Base-by-base conservation (phyloP, 2,888 invertebrate genomes). In the Galeruca laticollis region DNA sequence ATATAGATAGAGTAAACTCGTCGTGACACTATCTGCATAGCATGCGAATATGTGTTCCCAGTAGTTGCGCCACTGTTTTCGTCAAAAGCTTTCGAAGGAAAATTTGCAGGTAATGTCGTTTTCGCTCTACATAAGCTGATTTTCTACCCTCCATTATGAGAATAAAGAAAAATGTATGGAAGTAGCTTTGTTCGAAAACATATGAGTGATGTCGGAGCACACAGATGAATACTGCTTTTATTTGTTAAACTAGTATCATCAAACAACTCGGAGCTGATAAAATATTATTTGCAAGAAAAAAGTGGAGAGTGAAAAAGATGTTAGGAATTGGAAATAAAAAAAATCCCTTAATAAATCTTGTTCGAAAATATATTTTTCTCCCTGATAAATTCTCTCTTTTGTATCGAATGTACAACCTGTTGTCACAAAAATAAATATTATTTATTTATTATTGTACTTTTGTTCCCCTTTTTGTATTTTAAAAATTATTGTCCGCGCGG, bases 71-170 rank as follows among this genome's bases (percentile, higher is more conserved):
- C 33, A 20, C 59, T 64, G 47, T 47, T 64, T 64, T 47, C 54
- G 26, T 6, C 11, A 8, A 54, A 43, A 56, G 63, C 35, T 52
- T 40, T 47, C 20, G 13, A 20, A 18, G 26, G 20, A 64, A 62
- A 56, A 57, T 64, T 56, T 57, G 56, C 56, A 64, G 57, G 40
- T 18, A 57, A 33, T 64, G 54, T 63, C 62, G 62, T 61, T 62
- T 61, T 61, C 60, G 49, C 56, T 56, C 31, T 43, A n/a, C 47
- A n/a, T 64, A 64, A 64, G 64, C 64, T 64, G 64, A 64, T 64
- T 64, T 64, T 64, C 64, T 64, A 56, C 57, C 33, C 56, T 56
- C 64, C 64, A 57, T 64, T 64, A 57, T 64, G 64, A 47, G 64
- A 33, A 57, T 64, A 57, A 57, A 47, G 63, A 47, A 64, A 64